Conservation (phyloP, 2,797 vertebrate species). For the Periophthalmus magnuspinnatus region DNA sequence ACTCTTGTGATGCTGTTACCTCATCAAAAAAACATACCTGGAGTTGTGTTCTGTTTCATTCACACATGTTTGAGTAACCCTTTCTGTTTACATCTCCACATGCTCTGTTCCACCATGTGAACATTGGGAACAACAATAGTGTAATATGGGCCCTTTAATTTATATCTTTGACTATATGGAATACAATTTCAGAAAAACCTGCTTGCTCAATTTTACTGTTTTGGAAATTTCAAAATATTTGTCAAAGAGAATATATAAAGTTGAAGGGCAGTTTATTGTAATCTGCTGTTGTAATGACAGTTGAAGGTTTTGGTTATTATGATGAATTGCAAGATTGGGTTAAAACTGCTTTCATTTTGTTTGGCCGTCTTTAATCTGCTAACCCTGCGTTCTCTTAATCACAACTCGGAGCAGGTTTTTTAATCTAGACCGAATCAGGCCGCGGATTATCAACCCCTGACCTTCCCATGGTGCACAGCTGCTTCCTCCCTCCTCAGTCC, state of each 20-base stretch:
- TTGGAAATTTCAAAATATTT: background rate
- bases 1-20: too few species aligned
- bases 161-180: too few species aligned
- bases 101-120: too few species aligned
- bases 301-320: conserved; percentile 84
- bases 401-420: conserved; percentile 85
- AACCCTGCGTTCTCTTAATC: conserved; percentile 93
- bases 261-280: conserved; percentile 78
- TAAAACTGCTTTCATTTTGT: conserved; percentile 95
- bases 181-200: background rate
- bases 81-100: too few species aligned
- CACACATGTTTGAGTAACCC: too few species aligned
- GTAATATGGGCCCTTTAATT: too few species aligned
- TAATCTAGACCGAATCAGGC: conserved; percentile 85
- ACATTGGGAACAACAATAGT: too few species aligned
- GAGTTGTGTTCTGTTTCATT: too few species aligned
- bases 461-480: conserved; percentile 78
- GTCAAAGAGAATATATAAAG: conserved; percentile 34
- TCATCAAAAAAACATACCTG: too few species aligned
- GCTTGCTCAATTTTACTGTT: background rate
- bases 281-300: conserved; percentile 87
- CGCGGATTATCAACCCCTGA: conserved; percentile 83
- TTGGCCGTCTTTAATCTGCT: conserved; percentile 89
- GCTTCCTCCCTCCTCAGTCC: conserved; percentile 70
- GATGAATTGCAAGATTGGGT: conserved; percentile 92